These are phyloP conservation scores for Sebastes taczanowskii DNA, from an alignment of 2,797 vertebrate genomes.

Conservation along the genomic window DNA sequence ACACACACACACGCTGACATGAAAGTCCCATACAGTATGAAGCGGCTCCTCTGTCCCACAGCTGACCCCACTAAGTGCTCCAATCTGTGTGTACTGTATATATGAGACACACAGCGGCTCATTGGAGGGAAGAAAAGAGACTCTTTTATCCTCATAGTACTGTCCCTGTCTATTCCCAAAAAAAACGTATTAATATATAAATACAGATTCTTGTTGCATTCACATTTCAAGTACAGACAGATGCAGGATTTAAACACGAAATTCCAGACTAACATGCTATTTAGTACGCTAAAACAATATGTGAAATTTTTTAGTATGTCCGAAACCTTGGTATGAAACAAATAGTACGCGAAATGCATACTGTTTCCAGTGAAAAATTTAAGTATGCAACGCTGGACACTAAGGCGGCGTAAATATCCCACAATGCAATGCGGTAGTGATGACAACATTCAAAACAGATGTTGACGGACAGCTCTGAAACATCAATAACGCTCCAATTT, in stretches of 20 bases:
- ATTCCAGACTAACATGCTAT: no score
- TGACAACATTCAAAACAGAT: no score
- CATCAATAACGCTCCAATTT: no score
- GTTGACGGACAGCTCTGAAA: no score
- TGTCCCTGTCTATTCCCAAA: not conserved
- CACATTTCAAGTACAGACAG: not conserved
- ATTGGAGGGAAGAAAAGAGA: not conserved
- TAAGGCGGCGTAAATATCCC: no score
- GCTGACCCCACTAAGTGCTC: conserved; percentile 47
- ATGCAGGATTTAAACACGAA: not conserved
- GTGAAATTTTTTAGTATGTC: no score
- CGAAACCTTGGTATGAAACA: no score
- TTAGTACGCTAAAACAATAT: rapidly evolving
- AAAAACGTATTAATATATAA: not conserved
- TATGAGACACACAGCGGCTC: not conserved
- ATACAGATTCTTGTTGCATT: not conserved
- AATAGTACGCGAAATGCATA: no score
- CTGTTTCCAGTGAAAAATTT: no score
- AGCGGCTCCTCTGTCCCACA: conserved; percentile 29
- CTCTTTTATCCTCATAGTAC: not conserved
- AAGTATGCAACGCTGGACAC: no score
- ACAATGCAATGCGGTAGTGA: no score
- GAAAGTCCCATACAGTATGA: not conserved
- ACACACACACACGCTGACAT: conserved; percentile 12
- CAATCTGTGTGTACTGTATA: conserved; percentile 15